These are phyloP conservation scores for Dryobotodes eremita DNA, from an alignment of 2,888 invertebrate genomes.

Conservation along the genomic window DNA sequence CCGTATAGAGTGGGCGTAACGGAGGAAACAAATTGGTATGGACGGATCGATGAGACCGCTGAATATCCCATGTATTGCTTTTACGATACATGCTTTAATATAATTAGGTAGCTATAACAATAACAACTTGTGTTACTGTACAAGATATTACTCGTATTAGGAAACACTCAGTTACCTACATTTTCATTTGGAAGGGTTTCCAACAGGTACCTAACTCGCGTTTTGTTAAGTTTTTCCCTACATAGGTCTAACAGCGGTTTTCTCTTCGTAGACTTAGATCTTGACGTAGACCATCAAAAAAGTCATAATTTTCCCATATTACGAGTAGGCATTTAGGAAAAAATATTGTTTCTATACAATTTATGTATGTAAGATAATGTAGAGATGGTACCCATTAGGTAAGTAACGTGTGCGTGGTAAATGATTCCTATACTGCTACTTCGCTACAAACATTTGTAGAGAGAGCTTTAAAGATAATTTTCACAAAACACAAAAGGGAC, in stretches of 20 bases:
- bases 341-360: background rate
- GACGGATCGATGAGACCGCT: conserved; percentile 29
- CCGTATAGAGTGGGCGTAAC: conserved; percentile 28
- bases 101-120: conserved; percentile 33
- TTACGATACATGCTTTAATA: conserved; percentile 18
- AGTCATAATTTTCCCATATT: background rate
- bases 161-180: background rate
- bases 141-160: background rate
- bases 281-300: background rate
- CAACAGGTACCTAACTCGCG: background rate
- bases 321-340: background rate
- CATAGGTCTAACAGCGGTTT: background rate
- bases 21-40: conserved; percentile 40
- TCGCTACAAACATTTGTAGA: conserved; percentile 11
- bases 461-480: background rate
- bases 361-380: background rate
- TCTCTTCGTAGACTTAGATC: background rate
- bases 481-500: background rate
- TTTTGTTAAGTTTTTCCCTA: background rate
- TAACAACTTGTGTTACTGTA: background rate
- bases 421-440: background rate
- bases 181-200: background rate
- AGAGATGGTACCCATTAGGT: background rate
- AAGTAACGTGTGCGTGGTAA: background rate
- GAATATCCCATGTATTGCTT: conserved; percentile 24